Conservation (phyloP, 2,113 vertebrate genomes). For the Gallinago media region DNA sequence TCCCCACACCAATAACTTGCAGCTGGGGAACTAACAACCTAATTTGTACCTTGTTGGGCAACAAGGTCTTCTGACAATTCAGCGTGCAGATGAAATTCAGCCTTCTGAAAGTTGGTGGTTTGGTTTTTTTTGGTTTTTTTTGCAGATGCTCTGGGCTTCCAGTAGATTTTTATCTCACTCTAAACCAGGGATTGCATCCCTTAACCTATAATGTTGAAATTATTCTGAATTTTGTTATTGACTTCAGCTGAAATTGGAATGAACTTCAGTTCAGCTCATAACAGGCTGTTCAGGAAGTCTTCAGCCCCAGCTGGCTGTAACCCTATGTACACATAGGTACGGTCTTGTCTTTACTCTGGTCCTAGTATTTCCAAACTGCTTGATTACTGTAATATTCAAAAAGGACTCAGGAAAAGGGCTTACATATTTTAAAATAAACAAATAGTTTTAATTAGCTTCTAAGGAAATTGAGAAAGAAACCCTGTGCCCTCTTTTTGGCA, state of each 20-base stretch:
- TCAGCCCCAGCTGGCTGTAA: not conserved
- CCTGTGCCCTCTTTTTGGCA: not conserved
- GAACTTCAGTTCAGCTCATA: not conserved
- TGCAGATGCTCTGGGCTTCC: not conserved
- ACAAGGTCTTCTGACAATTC: not conserved
- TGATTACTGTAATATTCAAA: not conserved
- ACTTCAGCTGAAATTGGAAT: not conserved
- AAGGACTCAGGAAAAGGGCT: not conserved
- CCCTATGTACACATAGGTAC: not conserved
- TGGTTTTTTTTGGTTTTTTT: not conserved
- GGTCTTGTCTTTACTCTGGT: not conserved
- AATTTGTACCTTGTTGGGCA: not conserved
- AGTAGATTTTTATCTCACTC: not conserved
- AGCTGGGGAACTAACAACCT: conserved; percentile 20
- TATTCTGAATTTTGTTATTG: not conserved
- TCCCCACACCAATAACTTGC: not conserved
- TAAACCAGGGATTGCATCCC: not conserved
- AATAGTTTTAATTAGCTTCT: not conserved
- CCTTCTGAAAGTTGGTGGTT: not conserved
- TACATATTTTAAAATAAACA: not conserved
- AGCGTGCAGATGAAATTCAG: not conserved
- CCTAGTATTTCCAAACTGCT: not conserved
- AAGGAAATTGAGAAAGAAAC: not conserved
- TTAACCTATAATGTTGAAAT: not conserved
- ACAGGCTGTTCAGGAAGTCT: not conserved